Conservation (phyloP, 92 coral and sea anemone genomes). For the Epizoanthus fatuus region DNA sequence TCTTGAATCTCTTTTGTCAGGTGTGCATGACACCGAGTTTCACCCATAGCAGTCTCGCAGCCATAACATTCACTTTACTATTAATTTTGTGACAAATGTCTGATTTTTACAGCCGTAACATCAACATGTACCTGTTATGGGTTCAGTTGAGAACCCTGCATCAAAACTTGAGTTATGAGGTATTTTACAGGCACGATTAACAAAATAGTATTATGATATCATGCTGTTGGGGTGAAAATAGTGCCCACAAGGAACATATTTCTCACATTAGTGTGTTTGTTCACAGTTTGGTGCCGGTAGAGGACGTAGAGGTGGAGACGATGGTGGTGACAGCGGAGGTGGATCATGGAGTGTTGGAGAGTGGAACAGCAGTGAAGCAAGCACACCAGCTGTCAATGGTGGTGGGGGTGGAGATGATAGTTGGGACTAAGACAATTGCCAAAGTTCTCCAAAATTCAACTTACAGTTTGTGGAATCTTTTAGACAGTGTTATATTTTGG, state of each 20-base stretch:
- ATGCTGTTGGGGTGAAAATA: neutral
- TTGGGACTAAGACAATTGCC: conserved; percentile 12
- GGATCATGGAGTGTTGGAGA: conserved; percentile 48
- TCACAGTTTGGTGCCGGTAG: conserved; percentile 41
- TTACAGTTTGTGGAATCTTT: neutral
- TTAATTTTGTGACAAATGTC: too few relatives aligned
- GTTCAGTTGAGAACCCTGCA: too few relatives aligned
- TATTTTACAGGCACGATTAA: neutral
- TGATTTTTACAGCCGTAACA: too few relatives aligned
- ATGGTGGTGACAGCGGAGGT: conserved; percentile 42
- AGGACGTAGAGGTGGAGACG: conserved; percentile 41
- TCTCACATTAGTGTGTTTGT: neutral
- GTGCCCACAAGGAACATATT: neutral
- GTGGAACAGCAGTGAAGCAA: conserved; percentile 61
- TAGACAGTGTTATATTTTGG: neutral
- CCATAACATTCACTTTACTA: too few relatives aligned
- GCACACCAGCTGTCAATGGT: conserved; percentile 48
- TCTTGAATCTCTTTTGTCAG: too few relatives aligned
- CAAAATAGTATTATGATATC: neutral
- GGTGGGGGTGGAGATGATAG: conserved; percentile 24
- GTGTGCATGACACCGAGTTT: too few relatives aligned
- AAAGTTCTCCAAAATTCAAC: neutral
- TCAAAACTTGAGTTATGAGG: neutral
- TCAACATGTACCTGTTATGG: too few relatives aligned
- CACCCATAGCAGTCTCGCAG: too few relatives aligned